A percentile compares a stretch with the other conserved stretches of the same genome.
These are phyloP conservation scores for Neomorphus geoffroyi DNA, from an alignment of 2,797 vertebrate species.

Conservation along the genomic window DNA sequence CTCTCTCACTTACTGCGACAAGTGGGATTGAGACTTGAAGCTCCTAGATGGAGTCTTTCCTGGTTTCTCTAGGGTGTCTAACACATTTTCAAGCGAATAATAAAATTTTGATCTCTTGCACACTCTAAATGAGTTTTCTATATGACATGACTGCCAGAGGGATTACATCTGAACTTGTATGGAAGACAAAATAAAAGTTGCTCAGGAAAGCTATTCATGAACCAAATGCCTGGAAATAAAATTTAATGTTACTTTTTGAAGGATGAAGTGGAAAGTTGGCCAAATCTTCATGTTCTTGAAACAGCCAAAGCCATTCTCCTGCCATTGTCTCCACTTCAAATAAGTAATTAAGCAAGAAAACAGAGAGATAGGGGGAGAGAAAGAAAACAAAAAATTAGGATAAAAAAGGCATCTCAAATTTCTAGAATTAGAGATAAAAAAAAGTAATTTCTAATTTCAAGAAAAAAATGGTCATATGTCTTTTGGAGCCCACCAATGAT, in stretches of 20 bases:
- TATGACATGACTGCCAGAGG: background rate
- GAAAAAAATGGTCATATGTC: background rate
- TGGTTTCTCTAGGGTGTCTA: slow-evolving; percentile 9
- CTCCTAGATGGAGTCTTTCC: background rate
- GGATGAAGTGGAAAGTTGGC: background rate
- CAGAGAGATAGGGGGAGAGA: no score
- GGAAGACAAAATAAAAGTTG: slow-evolving; percentile 35
- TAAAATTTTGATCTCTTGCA: background rate
- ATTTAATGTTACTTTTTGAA: background rate
- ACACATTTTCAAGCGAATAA: background rate
- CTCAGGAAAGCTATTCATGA: background rate
- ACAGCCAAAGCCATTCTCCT: background rate
- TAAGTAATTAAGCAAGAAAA: background rate
- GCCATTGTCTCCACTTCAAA: background rate
- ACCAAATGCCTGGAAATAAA: background rate
- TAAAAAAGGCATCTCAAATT: background rate
- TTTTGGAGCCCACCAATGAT: background rate
- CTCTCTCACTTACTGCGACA: slow-evolving; percentile 11
- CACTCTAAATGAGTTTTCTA: slow-evolving; percentile 38
- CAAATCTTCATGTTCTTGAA: background rate
- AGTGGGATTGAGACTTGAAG: background rate
- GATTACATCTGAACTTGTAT: slow-evolving; percentile 37
- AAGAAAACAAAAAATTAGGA: background rate
- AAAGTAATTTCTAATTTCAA: background rate
- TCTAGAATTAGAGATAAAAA: background rate